phyloP scores from a whole-genome alignment of 2,797 vertebrate species.

The Acrossocheilus fasciatus region DNA sequence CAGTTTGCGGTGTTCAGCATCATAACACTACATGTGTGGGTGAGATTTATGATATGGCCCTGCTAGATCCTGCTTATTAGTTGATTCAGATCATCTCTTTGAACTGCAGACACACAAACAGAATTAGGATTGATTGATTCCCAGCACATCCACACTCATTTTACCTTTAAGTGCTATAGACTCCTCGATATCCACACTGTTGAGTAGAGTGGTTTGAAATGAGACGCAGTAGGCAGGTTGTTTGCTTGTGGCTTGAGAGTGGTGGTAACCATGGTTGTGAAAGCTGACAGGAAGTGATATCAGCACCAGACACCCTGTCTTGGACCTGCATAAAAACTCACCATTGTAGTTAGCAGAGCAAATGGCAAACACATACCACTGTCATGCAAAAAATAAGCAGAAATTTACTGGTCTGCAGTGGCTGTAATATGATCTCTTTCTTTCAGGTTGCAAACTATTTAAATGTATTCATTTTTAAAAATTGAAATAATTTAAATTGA shows the following conservation, averaged over 20 bases:
- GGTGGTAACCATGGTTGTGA: constrained; percentile 11
- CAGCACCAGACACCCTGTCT: background rate
- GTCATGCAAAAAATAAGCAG: background rate
- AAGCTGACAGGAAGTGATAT: constrained; percentile 47
- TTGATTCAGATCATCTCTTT: constrained; percentile 3
- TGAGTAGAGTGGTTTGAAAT: constrained; percentile 13
- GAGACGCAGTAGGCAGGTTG: background rate
- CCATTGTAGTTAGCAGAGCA: background rate
- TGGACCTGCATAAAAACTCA: background rate
- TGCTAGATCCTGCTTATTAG: constrained; percentile 4
- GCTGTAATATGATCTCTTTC: background rate
- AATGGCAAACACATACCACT: background rate
- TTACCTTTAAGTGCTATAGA: constrained; percentile 38
- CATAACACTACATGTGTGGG: constrained; percentile 43
- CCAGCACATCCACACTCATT: constrained; percentile 16
- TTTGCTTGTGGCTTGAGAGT: background rate
- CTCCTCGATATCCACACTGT: constrained; percentile 3
- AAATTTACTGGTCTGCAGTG: background rate
- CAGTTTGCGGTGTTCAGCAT: constrained; percentile 61
- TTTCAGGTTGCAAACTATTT: background rate
- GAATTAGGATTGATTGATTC: constrained; percentile 46
- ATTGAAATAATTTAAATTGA: background rate
- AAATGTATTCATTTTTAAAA: background rate
- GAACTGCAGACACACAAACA: constrained; percentile 29
- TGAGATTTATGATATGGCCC: background rate